Base-by-base conservation (phyloP, 2,113 vertebrate species). In the Cromileptes altivelis region DNA sequence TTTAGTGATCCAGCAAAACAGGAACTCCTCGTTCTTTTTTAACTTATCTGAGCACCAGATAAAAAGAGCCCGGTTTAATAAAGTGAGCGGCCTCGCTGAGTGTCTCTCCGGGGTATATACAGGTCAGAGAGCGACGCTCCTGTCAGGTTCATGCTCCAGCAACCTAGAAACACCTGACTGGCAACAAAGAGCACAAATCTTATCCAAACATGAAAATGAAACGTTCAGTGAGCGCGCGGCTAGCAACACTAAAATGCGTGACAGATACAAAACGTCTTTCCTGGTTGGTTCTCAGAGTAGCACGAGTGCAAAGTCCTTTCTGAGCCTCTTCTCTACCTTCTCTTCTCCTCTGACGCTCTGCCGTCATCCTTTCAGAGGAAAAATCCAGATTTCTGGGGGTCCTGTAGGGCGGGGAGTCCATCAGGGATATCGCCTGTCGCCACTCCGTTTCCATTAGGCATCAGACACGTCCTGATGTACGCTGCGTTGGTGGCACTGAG, bases 321-420 rank as follows among this genome's bases (percentile, higher is more conserved):
- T 61, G 23, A 13, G 18, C 15, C 71, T 42, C 53, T 21, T 23
- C 58, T 82, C 1, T 78, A 60, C 77, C 77, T 73, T 49, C 27
- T 71, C n/a, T 30, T 42, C 42, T 55, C 27, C 9, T 13, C 33
- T 62, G 17, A 49, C 7, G 0, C 33, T 4, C 9, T 9, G 15
- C 52, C 19, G 0, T 78, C 52, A 0, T 40, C 27, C 37, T 18
- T 18, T 93, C 93, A 96, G 72, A 96, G 90, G 62, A 91, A 93
- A 75, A 94, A 95, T 70, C 92, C 89, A 3, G 91, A 49, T 4
- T 78, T 88, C 52, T 90, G 90, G 19, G 90, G 78, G 92, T 95
- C 94, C n/a, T 88, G 30, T 0, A 88, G 78, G 58, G 80, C 55
- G 23, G 90, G 75, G 25, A 92, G 91, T 1, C 21, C 78, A 58